These are phyloP conservation scores for Anniella stebbinsi DNA, from an alignment of 2,797 vertebrate species.

Conservation along the genomic window DNA sequence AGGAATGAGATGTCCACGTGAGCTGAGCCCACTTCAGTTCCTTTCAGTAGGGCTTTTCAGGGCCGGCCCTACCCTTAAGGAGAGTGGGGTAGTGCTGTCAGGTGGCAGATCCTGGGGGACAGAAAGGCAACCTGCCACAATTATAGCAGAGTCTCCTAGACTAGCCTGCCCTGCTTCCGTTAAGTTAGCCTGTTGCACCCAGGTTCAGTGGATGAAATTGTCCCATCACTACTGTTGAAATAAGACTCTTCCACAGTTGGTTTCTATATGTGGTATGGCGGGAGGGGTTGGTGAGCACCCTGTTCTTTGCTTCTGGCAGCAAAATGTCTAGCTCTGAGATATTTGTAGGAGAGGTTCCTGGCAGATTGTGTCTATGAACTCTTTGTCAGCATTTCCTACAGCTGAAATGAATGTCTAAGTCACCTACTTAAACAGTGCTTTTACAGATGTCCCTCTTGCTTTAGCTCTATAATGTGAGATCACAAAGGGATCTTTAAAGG, in stretches of 20 bases:
- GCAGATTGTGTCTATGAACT: accelerated
- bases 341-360: neutral
- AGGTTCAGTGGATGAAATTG: neutral
- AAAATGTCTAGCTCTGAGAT: neutral
- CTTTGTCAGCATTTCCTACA: neutral
- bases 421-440: neutral
- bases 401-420: slow-evolving; percentile 2
- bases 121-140: neutral
- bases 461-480: neutral
- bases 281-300: neutral
- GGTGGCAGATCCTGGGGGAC: neutral
- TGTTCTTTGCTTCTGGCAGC: neutral
- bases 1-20: neutral
- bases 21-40: neutral
- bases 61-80: neutral
- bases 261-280: neutral
- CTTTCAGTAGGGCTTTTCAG: neutral
- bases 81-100: neutral
- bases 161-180: neutral
- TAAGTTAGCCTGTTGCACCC: neutral
- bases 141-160: no score
- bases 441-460: neutral
- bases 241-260: neutral
- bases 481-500: slow-evolving; percentile 39
- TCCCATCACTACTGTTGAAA: neutral